Evolutionary conservation across 1,140 invertebrate species (phyloP).

Genomic region (Ostrea edulis): DNA sequence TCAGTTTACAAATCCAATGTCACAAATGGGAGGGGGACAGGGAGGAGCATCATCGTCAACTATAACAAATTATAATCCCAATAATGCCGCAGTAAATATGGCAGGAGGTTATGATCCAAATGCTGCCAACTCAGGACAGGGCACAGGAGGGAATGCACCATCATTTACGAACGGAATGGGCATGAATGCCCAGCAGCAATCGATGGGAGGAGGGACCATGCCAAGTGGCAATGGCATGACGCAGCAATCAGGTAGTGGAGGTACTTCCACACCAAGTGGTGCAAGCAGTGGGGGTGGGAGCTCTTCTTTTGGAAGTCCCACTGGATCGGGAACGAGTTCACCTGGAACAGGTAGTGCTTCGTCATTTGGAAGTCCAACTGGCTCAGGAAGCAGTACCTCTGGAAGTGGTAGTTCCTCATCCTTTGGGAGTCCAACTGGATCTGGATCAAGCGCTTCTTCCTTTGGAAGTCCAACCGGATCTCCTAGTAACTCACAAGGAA

Average conservation of each 20-base stretch:
- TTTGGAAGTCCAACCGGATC: slow-evolving; percentile 41
- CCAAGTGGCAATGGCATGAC: neutral
- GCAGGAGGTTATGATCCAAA: slow-evolving; percentile 64
- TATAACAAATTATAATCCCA: slow-evolving; percentile 55
- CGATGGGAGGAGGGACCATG: slow-evolving; percentile 18
- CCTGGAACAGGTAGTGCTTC: neutral
- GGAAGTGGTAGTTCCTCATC: neutral
- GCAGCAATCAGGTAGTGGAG: neutral
- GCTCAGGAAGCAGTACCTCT: slow-evolving; percentile 6
- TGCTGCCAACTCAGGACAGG: slow-evolving; percentile 54
- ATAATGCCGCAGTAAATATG: slow-evolving; percentile 55
- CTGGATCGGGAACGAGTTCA: neutral
- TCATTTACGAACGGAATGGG: slow-evolving; percentile 55
- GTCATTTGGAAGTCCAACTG: slow-evolving; percentile 35
- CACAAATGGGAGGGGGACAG: slow-evolving; percentile 39
- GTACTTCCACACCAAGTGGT: neutral
- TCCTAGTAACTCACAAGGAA: neutral
- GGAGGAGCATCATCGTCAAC: slow-evolving; percentile 21
- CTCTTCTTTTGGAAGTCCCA: neutral
- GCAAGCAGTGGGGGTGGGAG: slow-evolving; percentile 30
- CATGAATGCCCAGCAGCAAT: slow-evolving; percentile 54
- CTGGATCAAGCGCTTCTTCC: slow-evolving; percentile 9
- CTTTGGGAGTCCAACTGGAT: slow-evolving; percentile 27
- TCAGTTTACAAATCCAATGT: slow-evolving; percentile 11
- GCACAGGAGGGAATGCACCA: slow-evolving; percentile 52